phyloP scores from a whole-genome alignment of 2,888 invertebrate genomes.

The Silvanus unidentatus region DNA sequence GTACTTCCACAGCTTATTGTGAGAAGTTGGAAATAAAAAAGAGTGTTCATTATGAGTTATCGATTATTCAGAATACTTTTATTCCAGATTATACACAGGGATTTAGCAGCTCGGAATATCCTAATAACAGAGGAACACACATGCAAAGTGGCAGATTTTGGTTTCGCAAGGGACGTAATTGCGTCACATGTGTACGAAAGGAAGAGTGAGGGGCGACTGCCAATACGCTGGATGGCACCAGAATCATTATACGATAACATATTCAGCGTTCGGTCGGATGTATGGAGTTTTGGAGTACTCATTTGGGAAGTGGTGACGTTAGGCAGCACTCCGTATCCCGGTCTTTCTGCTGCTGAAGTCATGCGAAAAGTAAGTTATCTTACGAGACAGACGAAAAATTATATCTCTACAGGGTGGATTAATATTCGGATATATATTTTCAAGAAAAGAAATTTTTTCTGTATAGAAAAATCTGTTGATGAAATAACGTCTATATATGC shows the following conservation, averaged over 20 bases:
- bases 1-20: no score
- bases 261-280: slow-evolving; percentile 89
- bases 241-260: slow-evolving; percentile 92
- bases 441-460: no score
- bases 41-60: no score
- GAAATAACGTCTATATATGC: no score
- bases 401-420: no score
- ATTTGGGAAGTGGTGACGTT: slow-evolving; percentile 95
- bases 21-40: no score
- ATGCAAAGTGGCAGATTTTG: slow-evolving; percentile 92
- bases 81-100: slow-evolving; percentile 86
- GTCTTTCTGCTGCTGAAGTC: slow-evolving; percentile 84
- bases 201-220: slow-evolving; percentile 68
- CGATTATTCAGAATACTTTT: no score
- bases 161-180: slow-evolving; percentile 84
- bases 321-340: slow-evolving; percentile 93
- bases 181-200: slow-evolving; percentile 84
- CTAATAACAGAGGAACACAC: slow-evolving; percentile 80
- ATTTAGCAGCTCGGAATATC: slow-evolving; percentile 84
- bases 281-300: slow-evolving; percentile 93
- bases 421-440: no score
- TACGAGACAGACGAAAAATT: no score
- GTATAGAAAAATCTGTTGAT: no score
- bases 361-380: slow-evolving; percentile 67
- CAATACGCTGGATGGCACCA: slow-evolving; percentile 90